phyloP scores from a whole-genome alignment of 1,140 invertebrate genomes.

The Araneus ventricosus region DNA sequence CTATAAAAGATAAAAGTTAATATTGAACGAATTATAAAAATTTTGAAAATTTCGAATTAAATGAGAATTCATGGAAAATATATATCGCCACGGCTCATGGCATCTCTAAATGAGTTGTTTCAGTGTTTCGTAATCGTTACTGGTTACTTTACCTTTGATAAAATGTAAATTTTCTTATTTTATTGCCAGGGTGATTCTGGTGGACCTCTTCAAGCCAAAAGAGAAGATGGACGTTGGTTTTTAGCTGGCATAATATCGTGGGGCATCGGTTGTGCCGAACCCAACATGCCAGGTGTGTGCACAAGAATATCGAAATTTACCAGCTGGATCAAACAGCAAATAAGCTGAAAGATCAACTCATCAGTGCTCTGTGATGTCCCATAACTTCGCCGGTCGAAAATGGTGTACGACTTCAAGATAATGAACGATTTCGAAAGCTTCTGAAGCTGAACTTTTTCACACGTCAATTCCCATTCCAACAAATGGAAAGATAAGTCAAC shows the following conservation, averaged over 20 bases:
- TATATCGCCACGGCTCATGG: too few relatives aligned
- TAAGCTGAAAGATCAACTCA: constrained; percentile 33
- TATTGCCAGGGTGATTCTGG: constrained; percentile 89
- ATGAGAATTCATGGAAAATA: too few relatives aligned
- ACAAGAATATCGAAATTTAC: constrained; percentile 96
- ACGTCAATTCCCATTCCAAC: not conserved
- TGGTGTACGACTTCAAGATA: not conserved
- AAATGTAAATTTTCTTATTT: not conserved
- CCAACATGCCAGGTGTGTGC: constrained; percentile 94
- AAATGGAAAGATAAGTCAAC: not conserved
- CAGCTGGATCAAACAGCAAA: constrained; percentile 87
- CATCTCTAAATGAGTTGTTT: too few relatives aligned
- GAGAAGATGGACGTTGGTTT: constrained; percentile 89
- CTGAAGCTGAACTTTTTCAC: not conserved
- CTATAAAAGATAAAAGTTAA: too few relatives aligned
- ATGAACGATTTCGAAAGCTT: not conserved
- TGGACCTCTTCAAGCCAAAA: constrained; percentile 89
- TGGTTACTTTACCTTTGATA: not conserved
- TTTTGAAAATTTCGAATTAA: too few relatives aligned
- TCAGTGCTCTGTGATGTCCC: not conserved
- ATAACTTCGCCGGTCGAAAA: not conserved
- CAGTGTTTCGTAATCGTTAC: not conserved
- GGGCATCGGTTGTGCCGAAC: constrained; percentile 94
- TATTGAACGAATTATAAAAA: too few relatives aligned
- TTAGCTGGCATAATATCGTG: constrained; percentile 93